Conservation (phyloP, 2,113 vertebrate genomes). For the Stictonetta naevosa region DNA sequence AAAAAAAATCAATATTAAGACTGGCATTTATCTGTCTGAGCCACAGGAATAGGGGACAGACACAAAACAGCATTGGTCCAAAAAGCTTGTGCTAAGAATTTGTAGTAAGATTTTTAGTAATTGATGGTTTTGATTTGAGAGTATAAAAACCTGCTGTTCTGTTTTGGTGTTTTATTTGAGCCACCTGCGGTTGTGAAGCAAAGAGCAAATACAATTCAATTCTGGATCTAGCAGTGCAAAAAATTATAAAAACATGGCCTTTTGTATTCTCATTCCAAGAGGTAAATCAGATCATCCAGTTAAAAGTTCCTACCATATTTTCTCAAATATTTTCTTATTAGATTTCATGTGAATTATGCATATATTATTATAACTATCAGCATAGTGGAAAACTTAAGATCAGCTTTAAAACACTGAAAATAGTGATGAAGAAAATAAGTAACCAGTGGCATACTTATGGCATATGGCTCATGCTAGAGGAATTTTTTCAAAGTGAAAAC, state of each 20-base stretch:
- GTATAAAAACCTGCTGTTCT: not conserved
- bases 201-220: not conserved
- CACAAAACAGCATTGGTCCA: not conserved
- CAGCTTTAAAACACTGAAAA: slow-evolving; percentile 24
- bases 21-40: no score
- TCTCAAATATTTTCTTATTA: not conserved
- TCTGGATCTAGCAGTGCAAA: not conserved
- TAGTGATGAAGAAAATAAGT: not conserved
- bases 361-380: slow-evolving; percentile 19
- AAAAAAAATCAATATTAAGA: not conserved
- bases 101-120: not conserved
- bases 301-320: not conserved
- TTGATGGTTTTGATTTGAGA: not conserved
- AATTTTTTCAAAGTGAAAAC: not conserved
- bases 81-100: not conserved
- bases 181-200: not conserved
- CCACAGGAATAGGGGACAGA: not conserved
- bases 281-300: not conserved
- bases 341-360: not conserved
- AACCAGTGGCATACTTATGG: not conserved
- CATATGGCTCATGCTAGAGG: not conserved
- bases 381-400: not conserved
- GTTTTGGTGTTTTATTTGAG: not conserved
- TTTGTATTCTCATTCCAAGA: not conserved
- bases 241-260: not conserved